phyloP scores from a whole-genome alignment of 2,113 vertebrate genomes.

The Peromyscus leucopus region DNA sequence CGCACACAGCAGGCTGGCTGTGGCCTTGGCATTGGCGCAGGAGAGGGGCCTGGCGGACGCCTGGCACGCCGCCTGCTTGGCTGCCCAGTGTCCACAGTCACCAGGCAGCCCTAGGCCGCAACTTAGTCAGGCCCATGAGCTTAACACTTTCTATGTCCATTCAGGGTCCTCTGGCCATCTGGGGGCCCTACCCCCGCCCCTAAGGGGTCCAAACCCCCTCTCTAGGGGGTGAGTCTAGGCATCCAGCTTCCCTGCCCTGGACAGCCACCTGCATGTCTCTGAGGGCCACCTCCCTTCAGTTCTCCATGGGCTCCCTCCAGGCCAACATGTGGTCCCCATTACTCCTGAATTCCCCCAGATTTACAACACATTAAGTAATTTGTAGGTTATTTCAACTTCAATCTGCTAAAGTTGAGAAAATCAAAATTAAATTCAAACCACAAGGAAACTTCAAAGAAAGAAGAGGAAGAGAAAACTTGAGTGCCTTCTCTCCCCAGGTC shows the following conservation, averaged over 20 bases:
- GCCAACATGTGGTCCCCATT: conserved; percentile 93
- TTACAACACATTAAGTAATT: conserved; percentile 95
- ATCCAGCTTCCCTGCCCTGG: background rate
- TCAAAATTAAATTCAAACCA: conserved; percentile 93
- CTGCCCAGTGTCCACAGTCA: conserved; percentile 63
- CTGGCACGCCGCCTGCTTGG: conserved; percentile 78
- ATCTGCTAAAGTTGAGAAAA: conserved; percentile 92
- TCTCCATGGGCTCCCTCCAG: conserved; percentile 80
- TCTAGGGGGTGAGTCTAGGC: background rate
- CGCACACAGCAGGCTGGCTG: conserved; percentile 67
- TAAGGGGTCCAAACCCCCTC: background rate
- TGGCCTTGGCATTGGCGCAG: conserved; percentile 24
- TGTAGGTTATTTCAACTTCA: conserved; percentile 95
- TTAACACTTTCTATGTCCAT: conserved; percentile 11
- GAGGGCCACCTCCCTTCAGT: conserved; percentile 75
- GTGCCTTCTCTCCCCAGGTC: conserved; percentile 71
- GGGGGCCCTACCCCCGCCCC: background rate
- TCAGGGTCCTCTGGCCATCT: background rate
- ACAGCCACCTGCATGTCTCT: conserved; percentile 77
- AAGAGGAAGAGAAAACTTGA: conserved; percentile 77
- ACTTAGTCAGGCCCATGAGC: conserved; percentile 34
- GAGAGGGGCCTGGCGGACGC: conserved; percentile 73
- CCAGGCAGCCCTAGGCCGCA: conserved; percentile 11
- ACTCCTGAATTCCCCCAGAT: conserved; percentile 92
- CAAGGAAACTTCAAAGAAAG: conserved; percentile 89